A percentile compares a stretch with the other conserved stretches of the same genome.
phyloP scores from a whole-genome alignment of 2,797 vertebrate species.

The Cynodonichthys magdalenae region DNA sequence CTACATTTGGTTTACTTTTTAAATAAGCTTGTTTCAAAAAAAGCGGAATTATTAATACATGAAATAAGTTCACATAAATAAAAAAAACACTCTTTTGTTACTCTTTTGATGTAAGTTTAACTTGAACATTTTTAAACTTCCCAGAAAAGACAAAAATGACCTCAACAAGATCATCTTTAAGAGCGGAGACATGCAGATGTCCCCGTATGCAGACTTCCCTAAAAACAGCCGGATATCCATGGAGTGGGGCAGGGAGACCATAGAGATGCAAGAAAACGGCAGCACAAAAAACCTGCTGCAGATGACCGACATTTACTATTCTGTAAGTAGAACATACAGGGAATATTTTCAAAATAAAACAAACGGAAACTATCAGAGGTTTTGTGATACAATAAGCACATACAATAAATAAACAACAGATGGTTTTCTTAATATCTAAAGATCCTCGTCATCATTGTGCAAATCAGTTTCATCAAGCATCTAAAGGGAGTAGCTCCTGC shows the following conservation, averaged over 20 bases:
- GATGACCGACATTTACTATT: conserved; percentile 97
- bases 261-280: conserved; percentile 99
- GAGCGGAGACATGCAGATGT: conserved; percentile 96
- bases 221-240: conserved; percentile 91
- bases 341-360: too few species aligned
- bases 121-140: conserved; percentile 12
- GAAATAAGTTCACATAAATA: too few species aligned
- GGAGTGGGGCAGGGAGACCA: conserved; percentile 96
- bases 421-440: too few species aligned
- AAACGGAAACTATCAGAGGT: too few species aligned
- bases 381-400: too few species aligned
- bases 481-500: too few species aligned
- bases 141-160: conserved; percentile 96
- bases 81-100: neutral
- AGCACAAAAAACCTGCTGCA: conserved; percentile 99
- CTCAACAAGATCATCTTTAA: conserved; percentile 99
- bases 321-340: conserved; percentile 76
- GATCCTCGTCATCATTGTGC: too few species aligned
- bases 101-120: neutral
- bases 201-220: conserved; percentile 92
- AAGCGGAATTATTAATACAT: too few species aligned
- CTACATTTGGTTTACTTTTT: neutral
- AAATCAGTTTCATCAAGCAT: too few species aligned
- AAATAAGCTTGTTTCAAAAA: neutral
- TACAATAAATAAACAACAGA: too few species aligned